phyloP scores from a whole-genome alignment of 2,113 vertebrate genomes.

The Clarias macrocephalus region DNA sequence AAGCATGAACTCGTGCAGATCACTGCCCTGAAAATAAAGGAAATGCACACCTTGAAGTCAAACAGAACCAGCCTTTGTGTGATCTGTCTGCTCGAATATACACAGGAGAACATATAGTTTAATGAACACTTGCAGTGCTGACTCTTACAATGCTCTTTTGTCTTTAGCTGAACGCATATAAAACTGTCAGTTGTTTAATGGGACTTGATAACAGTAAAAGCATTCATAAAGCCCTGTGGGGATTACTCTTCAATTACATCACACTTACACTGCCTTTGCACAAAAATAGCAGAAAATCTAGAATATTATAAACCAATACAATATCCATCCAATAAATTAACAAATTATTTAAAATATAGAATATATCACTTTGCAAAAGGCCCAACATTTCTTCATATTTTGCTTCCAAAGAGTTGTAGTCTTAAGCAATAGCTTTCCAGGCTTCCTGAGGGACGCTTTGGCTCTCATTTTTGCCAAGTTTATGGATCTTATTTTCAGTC shows the following conservation, averaged over 20 bases:
- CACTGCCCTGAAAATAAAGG: not conserved
- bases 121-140: not conserved
- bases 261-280: not conserved
- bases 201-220: not conserved
- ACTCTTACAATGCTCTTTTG: not conserved
- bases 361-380: too few relatives aligned
- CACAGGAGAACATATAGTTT: not conserved
- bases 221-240: not conserved
- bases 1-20: not conserved
- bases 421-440: too few relatives aligned
- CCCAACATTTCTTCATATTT: too few relatives aligned
- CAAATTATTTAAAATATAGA: too few relatives aligned
- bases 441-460: too few relatives aligned
- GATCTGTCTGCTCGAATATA: not conserved
- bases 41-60: constrained; percentile 7
- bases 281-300: not conserved
- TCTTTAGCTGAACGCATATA: not conserved
- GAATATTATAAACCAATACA: too few relatives aligned
- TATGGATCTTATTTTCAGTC: too few relatives aligned
- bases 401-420: too few relatives aligned
- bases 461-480: too few relatives aligned
- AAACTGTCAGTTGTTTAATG: not conserved
- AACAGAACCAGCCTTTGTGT: constrained; percentile 14
- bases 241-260: not conserved
- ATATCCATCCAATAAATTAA: too few relatives aligned